phyloP scores from a whole-genome alignment of 1,140 invertebrate species.

The Drosophila saltans region DNA sequence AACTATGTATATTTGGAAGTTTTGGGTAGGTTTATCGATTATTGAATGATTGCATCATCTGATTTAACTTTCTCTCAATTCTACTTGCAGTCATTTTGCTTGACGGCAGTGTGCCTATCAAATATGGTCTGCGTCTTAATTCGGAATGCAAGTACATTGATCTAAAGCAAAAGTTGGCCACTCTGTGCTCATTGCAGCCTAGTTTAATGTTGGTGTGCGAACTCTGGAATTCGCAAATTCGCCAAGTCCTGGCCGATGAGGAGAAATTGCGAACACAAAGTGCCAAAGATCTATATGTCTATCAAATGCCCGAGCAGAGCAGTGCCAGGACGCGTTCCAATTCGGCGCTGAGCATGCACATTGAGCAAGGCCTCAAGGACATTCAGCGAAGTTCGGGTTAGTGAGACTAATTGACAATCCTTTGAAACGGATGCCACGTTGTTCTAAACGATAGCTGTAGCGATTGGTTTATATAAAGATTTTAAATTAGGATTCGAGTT shows the following conservation, averaged over 20 bases:
- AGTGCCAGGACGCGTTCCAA: constrained; percentile 62
- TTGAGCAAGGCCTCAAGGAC: constrained; percentile 80
- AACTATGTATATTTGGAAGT: constrained; percentile 90
- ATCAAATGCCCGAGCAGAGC: constrained; percentile 80
- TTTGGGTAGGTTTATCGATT: constrained; percentile 84
- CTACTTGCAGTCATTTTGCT: constrained; percentile 86
- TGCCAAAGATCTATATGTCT: constrained; percentile 80
- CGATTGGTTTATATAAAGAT: too few species aligned
- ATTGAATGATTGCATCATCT: too few species aligned
- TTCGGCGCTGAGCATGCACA: constrained; percentile 73
- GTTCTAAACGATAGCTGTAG: too few species aligned
- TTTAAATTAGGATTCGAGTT: too few species aligned
- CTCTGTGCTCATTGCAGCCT: constrained; percentile 86
- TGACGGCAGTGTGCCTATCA: constrained; percentile 91
- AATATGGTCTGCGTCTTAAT: constrained; percentile 92
- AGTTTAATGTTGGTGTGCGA: constrained; percentile 88
- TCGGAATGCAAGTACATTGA: constrained; percentile 90
- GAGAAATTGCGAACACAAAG: constrained; percentile 77
- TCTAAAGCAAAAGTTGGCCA: constrained; percentile 88
- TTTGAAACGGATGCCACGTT: too few species aligned
- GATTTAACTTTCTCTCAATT: not conserved
- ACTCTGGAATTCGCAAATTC: constrained; percentile 87
- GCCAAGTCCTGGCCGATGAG: constrained; percentile 83
- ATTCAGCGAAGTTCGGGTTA: constrained; percentile 79
- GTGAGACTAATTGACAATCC: not conserved